These are phyloP conservation scores for Andrena fulva DNA, from an alignment of 2,888 invertebrate genomes.

Conservation along the genomic window DNA sequence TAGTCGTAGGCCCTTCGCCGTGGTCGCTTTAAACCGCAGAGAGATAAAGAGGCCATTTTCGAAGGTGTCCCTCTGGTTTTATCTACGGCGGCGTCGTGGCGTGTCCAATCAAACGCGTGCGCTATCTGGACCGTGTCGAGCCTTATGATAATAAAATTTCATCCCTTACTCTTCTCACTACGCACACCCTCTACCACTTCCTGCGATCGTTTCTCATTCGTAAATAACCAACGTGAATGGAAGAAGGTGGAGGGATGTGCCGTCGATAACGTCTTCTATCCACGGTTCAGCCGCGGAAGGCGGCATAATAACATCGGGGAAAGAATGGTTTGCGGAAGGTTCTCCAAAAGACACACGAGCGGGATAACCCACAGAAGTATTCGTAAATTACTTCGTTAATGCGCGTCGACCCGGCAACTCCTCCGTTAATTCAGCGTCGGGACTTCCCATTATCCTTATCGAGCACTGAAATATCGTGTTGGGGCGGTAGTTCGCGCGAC, in stretches of 20 bases:
- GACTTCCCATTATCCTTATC: constrained; percentile 68
- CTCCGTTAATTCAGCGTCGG: constrained; percentile 67
- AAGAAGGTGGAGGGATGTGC: neutral
- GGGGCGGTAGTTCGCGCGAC: constrained; percentile 16
- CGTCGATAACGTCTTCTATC: constrained; percentile 13
- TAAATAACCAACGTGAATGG: neutral
- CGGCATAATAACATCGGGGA: constrained; percentile 20
- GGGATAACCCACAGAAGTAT: constrained; percentile 57
- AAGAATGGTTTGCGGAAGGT: constrained; percentile 48
- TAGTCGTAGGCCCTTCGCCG: neutral
- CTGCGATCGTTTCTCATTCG: neutral
- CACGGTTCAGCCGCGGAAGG: constrained; percentile 4
- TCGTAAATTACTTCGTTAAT: constrained; percentile 70
- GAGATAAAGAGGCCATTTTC: constrained; percentile 51
- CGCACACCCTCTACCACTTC: neutral
- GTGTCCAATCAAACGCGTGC: neutral
- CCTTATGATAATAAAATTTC: neutral
- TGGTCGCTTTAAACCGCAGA: constrained; percentile 16
- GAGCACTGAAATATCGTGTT: constrained; percentile 64
- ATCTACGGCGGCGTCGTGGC: constrained; percentile 38
- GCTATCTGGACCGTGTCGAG: neutral
- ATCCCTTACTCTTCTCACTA: neutral
- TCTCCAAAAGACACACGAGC: constrained; percentile 33
- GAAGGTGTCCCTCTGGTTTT: constrained; percentile 31
- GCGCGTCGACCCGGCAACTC: constrained; percentile 57